Evolutionary conservation across 2,797 vertebrate species (phyloP).

Genomic region (Taeniopygia guttata): DNA sequence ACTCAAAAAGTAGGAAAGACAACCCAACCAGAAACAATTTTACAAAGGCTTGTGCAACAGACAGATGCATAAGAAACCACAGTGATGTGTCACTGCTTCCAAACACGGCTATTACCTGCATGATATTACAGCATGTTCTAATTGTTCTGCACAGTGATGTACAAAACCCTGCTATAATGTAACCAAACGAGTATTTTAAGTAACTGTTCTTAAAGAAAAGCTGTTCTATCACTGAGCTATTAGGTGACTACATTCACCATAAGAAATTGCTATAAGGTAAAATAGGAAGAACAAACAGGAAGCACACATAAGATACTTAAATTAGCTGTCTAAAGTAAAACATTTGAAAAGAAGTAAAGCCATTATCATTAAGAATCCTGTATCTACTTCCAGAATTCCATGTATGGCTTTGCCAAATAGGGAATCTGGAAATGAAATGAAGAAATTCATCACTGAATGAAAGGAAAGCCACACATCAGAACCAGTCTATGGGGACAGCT

Average conservation of each 20-base stretch:
- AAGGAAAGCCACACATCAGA: not conserved
- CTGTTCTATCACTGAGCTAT: not conserved
- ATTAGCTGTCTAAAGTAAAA: not conserved
- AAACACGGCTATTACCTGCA: not conserved
- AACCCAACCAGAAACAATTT: not conserved
- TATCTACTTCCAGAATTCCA: not conserved
- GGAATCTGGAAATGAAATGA: not conserved
- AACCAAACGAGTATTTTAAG: not conserved
- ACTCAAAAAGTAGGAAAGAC: not conserved
- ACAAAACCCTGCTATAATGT: not conserved
- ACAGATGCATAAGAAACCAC: not conserved
- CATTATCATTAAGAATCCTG: not conserved
- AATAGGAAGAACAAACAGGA: not conserved
- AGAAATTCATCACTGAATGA: not conserved
- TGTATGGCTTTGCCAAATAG: not conserved
- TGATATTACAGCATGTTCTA: not conserved
- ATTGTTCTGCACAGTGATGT: not conserved
- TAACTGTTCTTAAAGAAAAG: not conserved
- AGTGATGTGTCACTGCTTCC: not conserved
- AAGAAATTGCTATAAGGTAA: not conserved
- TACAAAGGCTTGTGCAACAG: not conserved
- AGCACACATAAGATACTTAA: fast-evolving
- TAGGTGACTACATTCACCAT: not conserved
- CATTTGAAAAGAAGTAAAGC: not conserved
- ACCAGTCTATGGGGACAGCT: not conserved